Evolutionary conservation across 2,888 invertebrate species (phyloP).

Genomic region (Abscondita cerata): DNA sequence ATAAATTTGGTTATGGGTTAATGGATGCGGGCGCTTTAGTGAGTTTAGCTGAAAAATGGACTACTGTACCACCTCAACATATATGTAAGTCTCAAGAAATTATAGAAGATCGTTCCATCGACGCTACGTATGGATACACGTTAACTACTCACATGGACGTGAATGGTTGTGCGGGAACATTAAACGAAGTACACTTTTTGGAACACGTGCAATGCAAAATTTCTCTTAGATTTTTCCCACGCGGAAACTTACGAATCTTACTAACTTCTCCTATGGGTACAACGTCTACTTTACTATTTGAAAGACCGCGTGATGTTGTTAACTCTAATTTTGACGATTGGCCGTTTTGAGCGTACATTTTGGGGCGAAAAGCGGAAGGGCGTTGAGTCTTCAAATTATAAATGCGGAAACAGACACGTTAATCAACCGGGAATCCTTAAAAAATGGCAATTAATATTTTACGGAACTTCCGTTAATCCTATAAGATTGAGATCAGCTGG

Average conservation of each 20-base stretch:
- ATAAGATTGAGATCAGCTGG: constrained; percentile 70
- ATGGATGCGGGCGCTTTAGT: constrained; percentile 98
- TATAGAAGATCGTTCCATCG: constrained; percentile 81
- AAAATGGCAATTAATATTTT: constrained; percentile 96
- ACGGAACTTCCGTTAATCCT: constrained; percentile 90
- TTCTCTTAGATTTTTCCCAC: constrained; percentile 88
- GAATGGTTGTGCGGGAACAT: constrained; percentile 88
- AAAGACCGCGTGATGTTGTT: constrained; percentile 89
- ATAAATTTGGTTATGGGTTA: constrained; percentile 97
- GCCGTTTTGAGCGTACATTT: constrained; percentile 98
- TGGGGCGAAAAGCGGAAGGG: constrained; percentile 95
- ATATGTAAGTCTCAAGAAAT: constrained; percentile 93
- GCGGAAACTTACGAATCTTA: constrained; percentile 89
- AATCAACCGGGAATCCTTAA: constrained; percentile 85
- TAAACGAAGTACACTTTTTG: constrained; percentile 87
- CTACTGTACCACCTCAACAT: constrained; percentile 92
- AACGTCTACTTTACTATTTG: constrained; percentile 89
- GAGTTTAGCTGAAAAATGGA: constrained; percentile 90
- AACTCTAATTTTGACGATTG: constrained; percentile 97
- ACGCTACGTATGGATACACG: constrained; percentile 76
- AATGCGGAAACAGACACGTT: constrained; percentile 76
- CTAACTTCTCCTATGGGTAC: constrained; percentile 94
- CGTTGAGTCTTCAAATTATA: constrained; percentile 78
- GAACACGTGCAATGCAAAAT: constrained; percentile 99
- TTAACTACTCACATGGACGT: constrained; percentile 86